Evolutionary conservation across 2,797 vertebrate genomes (phyloP).

Genomic region (Onychomys torridus): DNA sequence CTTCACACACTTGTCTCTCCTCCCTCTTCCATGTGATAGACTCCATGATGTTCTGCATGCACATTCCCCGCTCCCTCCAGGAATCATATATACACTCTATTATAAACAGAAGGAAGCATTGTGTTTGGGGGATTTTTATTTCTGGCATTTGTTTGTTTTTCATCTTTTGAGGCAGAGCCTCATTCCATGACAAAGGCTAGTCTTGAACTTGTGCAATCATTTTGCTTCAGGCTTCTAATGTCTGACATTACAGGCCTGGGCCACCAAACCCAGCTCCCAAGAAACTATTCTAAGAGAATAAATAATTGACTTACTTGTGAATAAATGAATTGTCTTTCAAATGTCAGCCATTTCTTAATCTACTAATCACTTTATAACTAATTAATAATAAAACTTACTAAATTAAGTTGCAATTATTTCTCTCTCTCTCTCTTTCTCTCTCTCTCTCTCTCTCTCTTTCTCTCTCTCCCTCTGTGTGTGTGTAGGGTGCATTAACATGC

Average conservation of each 20-base stretch:
- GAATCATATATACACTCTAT: too few relatives aligned
- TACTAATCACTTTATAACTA: background rate
- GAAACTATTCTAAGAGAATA: background rate
- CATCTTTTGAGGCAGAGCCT: background rate
- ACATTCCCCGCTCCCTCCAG: fast-evolving
- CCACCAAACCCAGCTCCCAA: background rate
- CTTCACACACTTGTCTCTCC: fast-evolving
- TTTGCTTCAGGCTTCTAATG: too few relatives aligned
- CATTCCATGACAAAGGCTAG: background rate
- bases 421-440: too few relatives aligned
- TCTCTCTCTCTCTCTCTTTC: too few relatives aligned
- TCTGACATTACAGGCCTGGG: background rate
- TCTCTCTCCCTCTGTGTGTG: background rate
- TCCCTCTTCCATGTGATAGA: background rate
- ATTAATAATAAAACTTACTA: background rate
- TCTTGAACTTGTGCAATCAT: background rate
- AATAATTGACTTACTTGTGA: background rate
- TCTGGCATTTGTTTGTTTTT: background rate
- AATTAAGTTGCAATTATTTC: background rate
- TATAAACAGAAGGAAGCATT: background rate
- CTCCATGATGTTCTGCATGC: background rate
- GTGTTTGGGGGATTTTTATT: background rate
- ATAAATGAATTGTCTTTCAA: background rate
- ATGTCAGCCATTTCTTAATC: background rate
- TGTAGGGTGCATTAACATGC: background rate